Percentiles rank a stretch among this genome's conserved stretches.
Conservation (phyloP, 1,140 invertebrate genomes). For the Drosophila kurseongensis region DNA sequence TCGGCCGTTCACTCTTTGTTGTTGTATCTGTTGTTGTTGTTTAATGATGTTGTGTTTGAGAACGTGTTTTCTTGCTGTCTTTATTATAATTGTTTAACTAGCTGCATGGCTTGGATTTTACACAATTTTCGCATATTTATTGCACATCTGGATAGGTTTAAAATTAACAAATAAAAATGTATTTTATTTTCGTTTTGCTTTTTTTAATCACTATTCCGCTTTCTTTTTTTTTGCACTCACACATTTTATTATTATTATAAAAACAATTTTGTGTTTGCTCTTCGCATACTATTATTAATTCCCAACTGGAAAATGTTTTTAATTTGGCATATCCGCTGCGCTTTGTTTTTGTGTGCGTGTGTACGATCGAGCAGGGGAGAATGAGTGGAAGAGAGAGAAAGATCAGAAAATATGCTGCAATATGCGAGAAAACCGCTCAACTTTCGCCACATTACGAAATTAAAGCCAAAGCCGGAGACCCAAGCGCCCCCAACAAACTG, state of each 20-base stretch:
- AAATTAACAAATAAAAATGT: slow-evolving; percentile 19
- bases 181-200: slow-evolving; percentile 11
- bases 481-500: slow-evolving; percentile 36
- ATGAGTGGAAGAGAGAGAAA: slow-evolving; percentile 1
- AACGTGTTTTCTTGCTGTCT: slow-evolving; percentile 52
- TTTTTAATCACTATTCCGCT: slow-evolving; percentile 13
- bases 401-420: slow-evolving; percentile 54
- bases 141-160: slow-evolving; percentile 37
- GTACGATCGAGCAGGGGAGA: slow-evolving; percentile 14
- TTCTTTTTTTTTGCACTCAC: slow-evolving; percentile 8
- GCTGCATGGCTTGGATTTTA: slow-evolving; percentile 37
- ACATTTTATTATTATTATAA: slow-evolving; percentile 23
- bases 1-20: slow-evolving; percentile 60
- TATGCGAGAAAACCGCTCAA: slow-evolving; percentile 34
- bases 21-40: slow-evolving; percentile 31
- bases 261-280: slow-evolving; percentile 33
- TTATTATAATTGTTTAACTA: slow-evolving; percentile 62
- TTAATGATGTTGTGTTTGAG: slow-evolving; percentile 46
- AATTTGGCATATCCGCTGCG: slow-evolving; percentile 71
- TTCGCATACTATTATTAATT: slow-evolving; percentile 48
- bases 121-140: slow-evolving; percentile 41
- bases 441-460: slow-evolving; percentile 82
- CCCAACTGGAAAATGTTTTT: slow-evolving; percentile 63
- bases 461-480: slow-evolving; percentile 37
- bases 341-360: slow-evolving; percentile 39